phyloP scores from a whole-genome alignment of 1,140 invertebrate genomes.

The Drosophila miranda region DNA sequence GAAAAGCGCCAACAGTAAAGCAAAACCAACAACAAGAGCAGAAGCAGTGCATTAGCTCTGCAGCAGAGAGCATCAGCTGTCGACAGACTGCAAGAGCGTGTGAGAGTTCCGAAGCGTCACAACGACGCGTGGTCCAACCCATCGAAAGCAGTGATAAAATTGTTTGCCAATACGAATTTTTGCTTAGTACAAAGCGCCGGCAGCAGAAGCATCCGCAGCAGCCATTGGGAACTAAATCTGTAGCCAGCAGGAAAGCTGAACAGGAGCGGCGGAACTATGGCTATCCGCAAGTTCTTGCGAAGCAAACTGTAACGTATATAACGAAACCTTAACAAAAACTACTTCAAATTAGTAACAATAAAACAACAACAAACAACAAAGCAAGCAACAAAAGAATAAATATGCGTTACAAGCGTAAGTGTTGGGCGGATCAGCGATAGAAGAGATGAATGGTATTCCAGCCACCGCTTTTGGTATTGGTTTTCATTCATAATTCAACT shows the following conservation, averaged over 20 bases:
- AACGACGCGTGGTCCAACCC: neutral
- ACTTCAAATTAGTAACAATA: neutral
- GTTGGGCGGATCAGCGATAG: conserved; percentile 6
- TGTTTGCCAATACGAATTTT: conserved; percentile 65
- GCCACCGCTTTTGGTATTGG: too few species aligned
- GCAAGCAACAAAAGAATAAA: conserved; percentile 25
- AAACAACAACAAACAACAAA: conserved; percentile 2
- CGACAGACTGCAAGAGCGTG: neutral
- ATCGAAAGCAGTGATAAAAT: conserved; percentile 33
- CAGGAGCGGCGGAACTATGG: conserved; percentile 20
- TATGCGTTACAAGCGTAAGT: conserved; percentile 66
- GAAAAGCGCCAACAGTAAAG: conserved; percentile 26
- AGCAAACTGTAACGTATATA: conserved; percentile 64
- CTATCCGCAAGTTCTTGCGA: conserved; percentile 49
- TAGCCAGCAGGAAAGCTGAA: neutral
- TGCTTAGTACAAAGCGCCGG: conserved; percentile 50
- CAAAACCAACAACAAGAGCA: conserved; percentile 1
- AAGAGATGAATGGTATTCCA: too few species aligned
- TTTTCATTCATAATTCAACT: too few species aligned
- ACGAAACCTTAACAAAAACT: conserved; percentile 13
- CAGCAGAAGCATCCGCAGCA: conserved; percentile 39
- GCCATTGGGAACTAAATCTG: neutral
- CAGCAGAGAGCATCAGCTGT: conserved; percentile 17
- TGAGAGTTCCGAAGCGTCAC: neutral
- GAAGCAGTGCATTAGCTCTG: conserved; percentile 25